Evolutionary conservation across 2,888 invertebrate species (phyloP).

Genomic region (Syrphus vitripennis): DNA sequence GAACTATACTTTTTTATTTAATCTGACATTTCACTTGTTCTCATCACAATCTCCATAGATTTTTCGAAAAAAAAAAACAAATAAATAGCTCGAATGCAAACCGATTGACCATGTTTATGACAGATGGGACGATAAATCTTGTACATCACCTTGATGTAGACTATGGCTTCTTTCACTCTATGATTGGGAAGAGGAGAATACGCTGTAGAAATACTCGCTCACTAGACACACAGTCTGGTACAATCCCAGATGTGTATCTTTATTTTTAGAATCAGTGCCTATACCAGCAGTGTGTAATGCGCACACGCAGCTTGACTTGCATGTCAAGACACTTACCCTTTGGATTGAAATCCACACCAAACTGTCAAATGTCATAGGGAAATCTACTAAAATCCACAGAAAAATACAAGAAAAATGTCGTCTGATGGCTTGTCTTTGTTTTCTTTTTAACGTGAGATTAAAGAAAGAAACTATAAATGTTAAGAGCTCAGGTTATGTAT

Average conservation of each 20-base stretch:
- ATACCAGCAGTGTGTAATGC: conserved; percentile 12
- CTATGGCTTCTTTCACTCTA: conserved; percentile 23
- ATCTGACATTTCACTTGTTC: conserved; percentile 56
- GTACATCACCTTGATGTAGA: conserved; percentile 50
- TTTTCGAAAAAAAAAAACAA: conserved; percentile 30
- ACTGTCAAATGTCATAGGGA: conserved; percentile 31
- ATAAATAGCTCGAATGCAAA: conserved; percentile 30
- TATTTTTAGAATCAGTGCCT: neutral
- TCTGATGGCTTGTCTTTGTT: neutral
- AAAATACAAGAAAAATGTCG: neutral
- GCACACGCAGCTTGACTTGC: conserved; percentile 34
- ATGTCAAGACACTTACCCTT: conserved; percentile 51
- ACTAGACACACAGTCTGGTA: conserved; percentile 65
- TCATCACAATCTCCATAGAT: conserved; percentile 30
- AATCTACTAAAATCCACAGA: neutral
- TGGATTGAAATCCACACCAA: conserved; percentile 58
- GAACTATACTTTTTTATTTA: neutral
- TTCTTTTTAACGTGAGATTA: neutral
- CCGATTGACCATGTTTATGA: conserved; percentile 65
- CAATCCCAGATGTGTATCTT: conserved; percentile 50
- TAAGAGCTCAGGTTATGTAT: neutral
- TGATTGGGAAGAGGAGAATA: neutral
- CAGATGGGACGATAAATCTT: conserved; percentile 69
- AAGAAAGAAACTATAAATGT: neutral
- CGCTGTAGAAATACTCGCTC: neutral